Evolutionary conservation across 2,888 invertebrate species (phyloP).

Genomic region (Phragmatobia fuliginosa): DNA sequence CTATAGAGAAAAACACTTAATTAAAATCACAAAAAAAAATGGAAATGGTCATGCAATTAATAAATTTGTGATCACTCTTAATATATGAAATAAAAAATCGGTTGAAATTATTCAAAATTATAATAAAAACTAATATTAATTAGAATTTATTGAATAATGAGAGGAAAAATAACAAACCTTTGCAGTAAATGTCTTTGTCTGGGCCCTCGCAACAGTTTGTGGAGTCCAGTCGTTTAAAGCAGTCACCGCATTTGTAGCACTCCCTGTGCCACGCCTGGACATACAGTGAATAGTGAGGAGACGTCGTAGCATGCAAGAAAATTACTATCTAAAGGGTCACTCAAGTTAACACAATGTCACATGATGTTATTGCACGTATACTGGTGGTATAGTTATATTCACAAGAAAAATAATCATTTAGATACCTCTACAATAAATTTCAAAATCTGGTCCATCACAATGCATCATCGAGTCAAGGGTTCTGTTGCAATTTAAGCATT

Average conservation of each 20-base stretch:
- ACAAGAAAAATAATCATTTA: constrained; percentile 52
- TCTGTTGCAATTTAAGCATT: constrained; percentile 94
- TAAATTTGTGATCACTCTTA: constrained; percentile 40
- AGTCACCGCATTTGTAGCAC: constrained; percentile 97
- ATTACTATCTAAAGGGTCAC: constrained; percentile 62
- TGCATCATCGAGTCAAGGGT: constrained; percentile 95
- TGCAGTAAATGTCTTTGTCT: constrained; percentile 98
- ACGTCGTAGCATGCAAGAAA: constrained; percentile 71
- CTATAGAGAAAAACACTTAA: constrained; percentile 84
- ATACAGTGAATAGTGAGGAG: constrained; percentile 79
- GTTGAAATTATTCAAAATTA: constrained; percentile 23
- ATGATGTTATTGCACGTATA: constrained; percentile 69
- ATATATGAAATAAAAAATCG: constrained; percentile 27
- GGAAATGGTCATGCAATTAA: constrained; percentile 40
- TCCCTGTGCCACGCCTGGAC: constrained; percentile 96
- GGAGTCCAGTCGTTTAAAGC: constrained; percentile 95
- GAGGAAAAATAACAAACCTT: constrained; percentile 89
- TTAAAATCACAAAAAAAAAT: constrained; percentile 49
- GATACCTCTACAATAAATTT: constrained; percentile 97
- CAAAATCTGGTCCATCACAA: constrained; percentile 96
- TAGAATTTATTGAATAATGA: constrained; percentile 30
- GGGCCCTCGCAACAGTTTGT: constrained; percentile 97
- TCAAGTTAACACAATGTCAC: constrained; percentile 74
- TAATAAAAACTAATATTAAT: constrained; percentile 26
- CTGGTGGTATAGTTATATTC: constrained; percentile 48